A percentile compares a stretch with the other conserved stretches of the same genome.
Evolutionary conservation across 2,113 vertebrate species (phyloP).

Genomic region (Ictalurus punctatus): DNA sequence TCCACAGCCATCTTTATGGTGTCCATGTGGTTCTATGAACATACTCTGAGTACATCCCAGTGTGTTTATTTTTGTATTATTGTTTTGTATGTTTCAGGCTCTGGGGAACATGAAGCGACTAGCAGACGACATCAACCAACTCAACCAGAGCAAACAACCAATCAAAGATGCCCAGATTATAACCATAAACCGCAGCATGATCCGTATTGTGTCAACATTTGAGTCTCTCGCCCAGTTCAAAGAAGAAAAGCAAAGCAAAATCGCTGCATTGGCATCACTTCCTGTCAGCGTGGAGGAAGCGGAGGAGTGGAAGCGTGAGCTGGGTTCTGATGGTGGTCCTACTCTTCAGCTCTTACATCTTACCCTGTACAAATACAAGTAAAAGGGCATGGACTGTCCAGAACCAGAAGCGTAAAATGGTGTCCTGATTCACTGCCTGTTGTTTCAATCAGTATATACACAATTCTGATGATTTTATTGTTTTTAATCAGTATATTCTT

Average conservation of each 20-base stretch:
- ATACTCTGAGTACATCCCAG: neutral
- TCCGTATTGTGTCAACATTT: neutral
- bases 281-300: neutral
- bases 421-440: neutral
- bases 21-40: neutral
- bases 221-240: neutral
- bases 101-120: neutral
- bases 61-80: neutral
- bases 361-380: neutral
- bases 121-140: neutral
- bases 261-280: neutral
- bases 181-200: neutral
- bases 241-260: neutral
- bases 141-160: neutral
- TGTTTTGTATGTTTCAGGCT: neutral
- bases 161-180: constrained; percentile 2
- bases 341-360: neutral
- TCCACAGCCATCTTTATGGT: no score
- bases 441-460: neutral
- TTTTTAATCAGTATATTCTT: neutral
- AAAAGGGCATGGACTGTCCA: neutral
- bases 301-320: neutral
- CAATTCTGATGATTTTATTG: neutral
- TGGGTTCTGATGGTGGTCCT: neutral
- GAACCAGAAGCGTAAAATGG: neutral